Evolutionary conservation across 2,888 invertebrate genomes (phyloP), one percentile per base, ranked within the genome.

Genomic region (Pterobdella sp.): DNA sequence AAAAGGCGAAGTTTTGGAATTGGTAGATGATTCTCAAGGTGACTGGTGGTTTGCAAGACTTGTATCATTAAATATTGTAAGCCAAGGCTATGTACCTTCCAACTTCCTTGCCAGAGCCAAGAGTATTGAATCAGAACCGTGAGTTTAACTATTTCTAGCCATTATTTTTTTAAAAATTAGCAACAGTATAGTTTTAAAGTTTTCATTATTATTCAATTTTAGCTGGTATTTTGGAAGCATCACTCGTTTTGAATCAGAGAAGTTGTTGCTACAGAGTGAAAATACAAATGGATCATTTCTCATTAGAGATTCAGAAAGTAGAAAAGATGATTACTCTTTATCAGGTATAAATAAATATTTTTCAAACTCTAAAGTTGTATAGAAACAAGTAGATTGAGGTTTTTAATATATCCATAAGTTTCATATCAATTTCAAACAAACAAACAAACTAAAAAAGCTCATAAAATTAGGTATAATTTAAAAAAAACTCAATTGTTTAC

Each of bases 201-300:
- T n/a, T 32, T 4, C 31, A 3, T 1, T 14, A 22, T 18, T 65
- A 31, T 31, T 60, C n/a, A 72, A 73, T 79, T 90, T 72, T 89
- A 97, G 97, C 87, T 98, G 98, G 98, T 99, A 98, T 87, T 98
- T 98, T 88, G 94, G 97, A 79, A 97, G 97, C 87, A 96, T 98
- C 82, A 96, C 97, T 86, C 89, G 98, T 85, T 94, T 96, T 83
- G 98, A 99, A 87, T 98, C 98, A 75, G 98, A 98, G 86, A 98
- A 98, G 88, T 94, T 95, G 86, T 87, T 98, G 78, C 86, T 97
- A 77, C 88, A 95, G 80, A 91, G 94, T 72, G 94, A 94, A 86
- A 98, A 98, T 86, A 96, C 96, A 83, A 97, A 98, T 85, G 98
- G 98, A 78, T 94, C 97, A 82, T 98, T 95, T 87, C 89, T 98